A percentile compares a stretch with the other conserved stretches of the same genome.
Conservation (phyloP, 2,797 vertebrate species). For the Harpagifer antarcticus region DNA sequence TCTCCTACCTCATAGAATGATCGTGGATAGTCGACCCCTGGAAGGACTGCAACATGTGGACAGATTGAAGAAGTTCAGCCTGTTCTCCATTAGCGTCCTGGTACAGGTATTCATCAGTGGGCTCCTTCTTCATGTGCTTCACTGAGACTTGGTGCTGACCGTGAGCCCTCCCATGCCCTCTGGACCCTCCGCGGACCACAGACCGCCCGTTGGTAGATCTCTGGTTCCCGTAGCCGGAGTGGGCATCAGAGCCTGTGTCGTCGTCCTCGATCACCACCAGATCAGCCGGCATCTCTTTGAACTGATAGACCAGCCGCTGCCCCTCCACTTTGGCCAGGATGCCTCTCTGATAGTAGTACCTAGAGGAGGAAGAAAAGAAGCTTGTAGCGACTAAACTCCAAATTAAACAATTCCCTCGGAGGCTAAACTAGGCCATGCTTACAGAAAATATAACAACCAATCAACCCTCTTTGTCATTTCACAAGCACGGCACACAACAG, state of each 20-base stretch:
- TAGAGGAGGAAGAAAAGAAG: constrained; percentile 51
- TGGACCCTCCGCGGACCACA: constrained; percentile 62
- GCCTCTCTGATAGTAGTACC: constrained; percentile 93
- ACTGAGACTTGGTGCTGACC: constrained; percentile 66
- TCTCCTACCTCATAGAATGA: constrained; percentile 84
- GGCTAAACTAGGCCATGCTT: no score
- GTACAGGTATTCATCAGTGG: constrained; percentile 75
- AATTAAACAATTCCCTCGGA: no score
- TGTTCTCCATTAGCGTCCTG: constrained; percentile 66
- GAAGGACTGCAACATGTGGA: constrained; percentile 81
- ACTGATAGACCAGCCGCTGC: constrained; percentile 92
- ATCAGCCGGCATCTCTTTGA: constrained; percentile 93
- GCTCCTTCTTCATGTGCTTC: constrained; percentile 84
- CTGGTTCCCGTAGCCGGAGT: constrained; percentile 68
- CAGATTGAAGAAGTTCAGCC: constrained; percentile 77
- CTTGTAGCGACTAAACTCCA: no score
- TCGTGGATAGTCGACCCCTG: constrained; percentile 77
- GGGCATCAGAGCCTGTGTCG: constrained; percentile 67
- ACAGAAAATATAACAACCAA: no score
- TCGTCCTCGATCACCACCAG: constrained; percentile 92
- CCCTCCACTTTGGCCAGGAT: constrained; percentile 94
- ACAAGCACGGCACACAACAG: no score
- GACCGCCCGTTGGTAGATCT: constrained; percentile 77
- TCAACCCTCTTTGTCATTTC: no score
- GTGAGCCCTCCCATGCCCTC: constrained; percentile 68